These are phyloP conservation scores for Caenorhabditis sp. DNA, from an alignment of 2,888 invertebrate genomes.

Conservation along the genomic window DNA sequence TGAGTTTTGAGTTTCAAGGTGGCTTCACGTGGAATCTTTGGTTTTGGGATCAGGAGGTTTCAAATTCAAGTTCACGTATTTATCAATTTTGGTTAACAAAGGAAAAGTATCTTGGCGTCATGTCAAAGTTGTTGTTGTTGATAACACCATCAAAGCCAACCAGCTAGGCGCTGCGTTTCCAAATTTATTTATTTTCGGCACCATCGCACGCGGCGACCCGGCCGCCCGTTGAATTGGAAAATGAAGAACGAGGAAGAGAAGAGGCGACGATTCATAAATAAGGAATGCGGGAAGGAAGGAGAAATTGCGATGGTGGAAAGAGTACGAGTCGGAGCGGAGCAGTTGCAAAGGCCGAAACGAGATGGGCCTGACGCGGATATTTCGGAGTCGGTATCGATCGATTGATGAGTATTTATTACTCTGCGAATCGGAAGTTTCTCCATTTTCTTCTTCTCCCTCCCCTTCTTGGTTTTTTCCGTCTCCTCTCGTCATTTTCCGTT, in stretches of 20 bases:
- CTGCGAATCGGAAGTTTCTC: no score
- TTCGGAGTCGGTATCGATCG: no score
- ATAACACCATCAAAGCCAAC: neutral
- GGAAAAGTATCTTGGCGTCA: no score
- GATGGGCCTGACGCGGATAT: neutral
- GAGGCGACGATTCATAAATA: conserved; percentile 37
- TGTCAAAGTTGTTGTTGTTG: conserved; percentile 8
- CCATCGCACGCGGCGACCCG: neutral
- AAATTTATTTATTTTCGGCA: conserved; percentile 10
- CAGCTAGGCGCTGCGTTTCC: neutral
- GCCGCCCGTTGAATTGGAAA: neutral
- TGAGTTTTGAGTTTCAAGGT: no score
- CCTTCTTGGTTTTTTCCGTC: neutral
- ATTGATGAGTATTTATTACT: no score
- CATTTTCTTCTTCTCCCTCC: neutral
- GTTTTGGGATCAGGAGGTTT: no score
- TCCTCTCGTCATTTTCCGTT: neutral
- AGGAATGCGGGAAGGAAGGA: conserved; percentile 22
- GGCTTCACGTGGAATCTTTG: no score
- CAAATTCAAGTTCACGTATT: conserved; percentile 6
- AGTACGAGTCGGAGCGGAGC: neutral
- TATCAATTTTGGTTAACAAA: neutral
- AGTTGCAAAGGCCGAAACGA: neutral
- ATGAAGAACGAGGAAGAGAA: conserved; percentile 19
- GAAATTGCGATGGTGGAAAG: neutral